Evolutionary conservation across 2,113 vertebrate genomes (phyloP), one percentile per base, ranked within the genome.

Genomic region (Nycticebus coucang): DNA sequence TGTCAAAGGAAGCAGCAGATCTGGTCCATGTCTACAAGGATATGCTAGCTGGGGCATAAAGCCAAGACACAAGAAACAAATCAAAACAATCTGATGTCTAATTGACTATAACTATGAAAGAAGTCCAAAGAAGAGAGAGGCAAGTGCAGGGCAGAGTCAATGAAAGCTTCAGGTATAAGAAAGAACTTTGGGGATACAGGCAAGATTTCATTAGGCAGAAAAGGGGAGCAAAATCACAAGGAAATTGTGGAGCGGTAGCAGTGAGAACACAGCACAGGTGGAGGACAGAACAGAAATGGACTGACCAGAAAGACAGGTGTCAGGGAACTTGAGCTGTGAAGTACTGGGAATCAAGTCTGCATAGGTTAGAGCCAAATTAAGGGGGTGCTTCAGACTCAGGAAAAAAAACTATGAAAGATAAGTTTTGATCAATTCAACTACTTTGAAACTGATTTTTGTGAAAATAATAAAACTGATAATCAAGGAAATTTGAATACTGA

Each of bases 391-490:
- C 37, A 72, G 57, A 89, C 15, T 53, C 30, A 64, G 28, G 66
- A 82, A 24, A 81, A n/a, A 79, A 78, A 74, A 50, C 22, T 71
- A 74, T 28, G 28, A 68, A 82, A 89, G 3, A 62, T 53, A 72
- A 86, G 10, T 89, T 72, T 82, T 19, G 19, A 1, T 71, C 94
- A 94, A 64, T 80, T 84, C 59, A 93, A 89, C 55, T 53, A 88
- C 66, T 88, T 80, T 95, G 82, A 94, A 93, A 83, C 0, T 57
- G 45, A 93, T 33, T 69, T 87, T 30, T 72, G n/a, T 35, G 24
- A 55, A 87, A 93, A 93, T 22, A 45, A 33, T 82, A 80, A 94
- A 94, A 87, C 4, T 91, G 50, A 96, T 37, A 62, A 96, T 53
- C 35, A 81, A 21, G 30, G n/a, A 94, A 84, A 69, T 24, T 0